Evolutionary conservation across 2,797 vertebrate genomes (phyloP), one percentile per base, ranked within the genome.

Genomic region (Diplodus puntazzo): DNA sequence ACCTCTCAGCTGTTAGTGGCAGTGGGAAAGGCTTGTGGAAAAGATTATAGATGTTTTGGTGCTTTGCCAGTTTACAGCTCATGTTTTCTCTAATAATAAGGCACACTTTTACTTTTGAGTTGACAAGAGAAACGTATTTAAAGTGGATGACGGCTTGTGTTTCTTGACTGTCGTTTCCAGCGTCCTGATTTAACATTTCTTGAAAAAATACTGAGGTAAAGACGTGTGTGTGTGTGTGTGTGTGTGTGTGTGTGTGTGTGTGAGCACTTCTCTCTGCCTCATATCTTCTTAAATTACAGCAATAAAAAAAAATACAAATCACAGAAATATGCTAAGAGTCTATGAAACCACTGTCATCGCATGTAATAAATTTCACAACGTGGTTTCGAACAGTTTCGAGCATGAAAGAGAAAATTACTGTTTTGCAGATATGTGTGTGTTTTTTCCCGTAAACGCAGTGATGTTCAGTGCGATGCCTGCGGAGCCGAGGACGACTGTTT

Each of bases 401-500:
- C 34, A 34, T 65, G 7, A 64, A 30, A 30, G 20, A 72, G 23
- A 64, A 61, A 69, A 75, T 55, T 20, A 60, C 57, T 46, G 25
- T 73, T 57, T 57, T 59, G 14, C 53, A 66, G 39, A 68, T 57
- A 20, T 43, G 45, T 27, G 45, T 21, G 30, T 34, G 3, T 60
- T 73, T 76, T 78, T 25, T 25, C 25, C 52, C 30, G 54, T 27
- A 59, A 42, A 66, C 64, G 61, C 64, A 34, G 34, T 34, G 18
- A 27, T 39, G 59, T 43, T 60, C 42, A 58, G 48, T 20, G 58
- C 54, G 73, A 58, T 60, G 59, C 64, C 76, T 66, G 13, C 17
- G 42, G 75, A 73, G 54, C 52, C 17, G 74, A 81, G 52, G 20
- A 63, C 5, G 50, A 30, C 16, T 69, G 16, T 79, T 70, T 80